Conservation (phyloP, 2,797 vertebrate species). For the Epinephelus coioides region DNA sequence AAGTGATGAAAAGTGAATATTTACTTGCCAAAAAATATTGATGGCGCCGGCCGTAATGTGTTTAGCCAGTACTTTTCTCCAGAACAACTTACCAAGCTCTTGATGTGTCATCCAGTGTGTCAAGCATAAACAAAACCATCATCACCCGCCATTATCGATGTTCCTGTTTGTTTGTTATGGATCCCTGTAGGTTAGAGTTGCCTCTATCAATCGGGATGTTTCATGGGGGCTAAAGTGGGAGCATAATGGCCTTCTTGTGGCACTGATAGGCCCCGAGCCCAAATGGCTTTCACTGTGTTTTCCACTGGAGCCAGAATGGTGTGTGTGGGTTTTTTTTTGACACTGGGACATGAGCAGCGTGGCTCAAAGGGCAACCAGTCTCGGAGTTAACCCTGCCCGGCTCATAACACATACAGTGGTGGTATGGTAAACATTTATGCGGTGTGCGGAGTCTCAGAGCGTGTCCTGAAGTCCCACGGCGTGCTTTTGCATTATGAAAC, state of each 20-base stretch:
- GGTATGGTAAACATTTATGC: constrained; percentile 58
- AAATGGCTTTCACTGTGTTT: constrained; percentile 62
- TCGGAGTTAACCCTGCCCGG: constrained; percentile 36
- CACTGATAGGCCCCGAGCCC: constrained; percentile 67
- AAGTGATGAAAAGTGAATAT: not conserved
- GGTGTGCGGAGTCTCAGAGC: constrained; percentile 35
- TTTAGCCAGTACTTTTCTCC: not conserved
- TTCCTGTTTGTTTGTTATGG: constrained; percentile 35
- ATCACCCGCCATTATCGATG: not conserved
- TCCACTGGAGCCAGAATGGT: constrained; percentile 57
- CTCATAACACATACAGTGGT: constrained; percentile 50
- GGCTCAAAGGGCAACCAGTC: constrained; percentile 40
- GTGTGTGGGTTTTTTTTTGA: constrained; percentile 46
- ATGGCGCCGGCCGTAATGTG: not conserved
- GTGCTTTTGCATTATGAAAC: constrained; percentile 56
- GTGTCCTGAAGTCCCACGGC: constrained; percentile 43
- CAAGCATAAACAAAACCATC: constrained; percentile 15
- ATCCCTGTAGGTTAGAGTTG: constrained; percentile 31
- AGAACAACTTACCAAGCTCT: constrained; percentile 5
- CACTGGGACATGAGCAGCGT: constrained; percentile 51
- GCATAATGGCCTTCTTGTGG: constrained; percentile 73
- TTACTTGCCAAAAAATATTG: not conserved
- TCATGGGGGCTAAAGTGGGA: constrained; percentile 48
- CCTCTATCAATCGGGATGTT: constrained; percentile 40
- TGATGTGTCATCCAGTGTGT: not conserved